Evolutionary conservation across 1,140 invertebrate genomes (phyloP).

Genomic region (Drosophila kurseongensis): DNA sequence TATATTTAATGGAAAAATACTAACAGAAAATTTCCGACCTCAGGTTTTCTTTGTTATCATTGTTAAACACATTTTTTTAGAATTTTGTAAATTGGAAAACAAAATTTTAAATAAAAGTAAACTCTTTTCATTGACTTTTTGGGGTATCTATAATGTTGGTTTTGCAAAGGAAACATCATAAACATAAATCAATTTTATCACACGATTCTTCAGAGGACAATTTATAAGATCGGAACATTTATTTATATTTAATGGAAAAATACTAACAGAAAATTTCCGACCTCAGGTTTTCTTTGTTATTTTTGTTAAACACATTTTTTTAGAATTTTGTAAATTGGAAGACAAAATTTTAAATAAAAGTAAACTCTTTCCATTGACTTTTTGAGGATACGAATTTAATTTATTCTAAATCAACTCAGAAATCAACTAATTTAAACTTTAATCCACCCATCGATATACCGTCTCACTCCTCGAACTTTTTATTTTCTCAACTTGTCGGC

Average conservation of each 20-base stretch:
- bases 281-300: too few relatives aligned
- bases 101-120: neutral
- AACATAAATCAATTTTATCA: constrained; percentile 4
- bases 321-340: neutral
- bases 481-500: constrained; percentile 51
- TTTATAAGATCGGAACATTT: neutral
- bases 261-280: neutral
- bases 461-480: constrained; percentile 1
- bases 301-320: neutral
- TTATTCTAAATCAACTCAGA: too few relatives aligned
- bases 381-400: too few relatives aligned
- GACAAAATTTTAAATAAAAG: neutral
- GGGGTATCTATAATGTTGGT: constrained; percentile 5
- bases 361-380: neutral
- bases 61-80: neutral
- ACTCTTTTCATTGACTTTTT: too few relatives aligned
- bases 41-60: too few relatives aligned
- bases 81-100: neutral
- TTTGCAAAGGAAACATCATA: constrained; percentile 2
- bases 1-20: neutral
- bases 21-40: neutral
- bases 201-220: neutral
- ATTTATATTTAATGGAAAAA: too few relatives aligned
- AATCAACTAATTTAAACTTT: too few relatives aligned
- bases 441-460: too few relatives aligned